Percentiles rank a stretch among this genome's conserved stretches.
Evolutionary conservation across 2,113 vertebrate genomes (phyloP).

Genomic region (Sigmodon hispidus): DNA sequence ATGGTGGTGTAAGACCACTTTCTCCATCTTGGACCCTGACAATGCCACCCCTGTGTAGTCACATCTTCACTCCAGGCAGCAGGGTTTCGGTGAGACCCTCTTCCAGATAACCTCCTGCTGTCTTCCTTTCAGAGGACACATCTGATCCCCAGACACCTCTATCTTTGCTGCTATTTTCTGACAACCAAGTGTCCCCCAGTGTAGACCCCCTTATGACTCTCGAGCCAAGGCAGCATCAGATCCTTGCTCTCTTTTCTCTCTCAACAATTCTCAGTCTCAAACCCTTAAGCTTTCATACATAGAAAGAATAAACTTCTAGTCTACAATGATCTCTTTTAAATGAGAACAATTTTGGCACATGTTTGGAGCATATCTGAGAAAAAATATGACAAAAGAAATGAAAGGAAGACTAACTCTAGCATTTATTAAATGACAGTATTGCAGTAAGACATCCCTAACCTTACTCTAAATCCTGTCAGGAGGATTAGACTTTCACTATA

Average conservation of each 20-base stretch:
- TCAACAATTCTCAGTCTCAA: background rate
- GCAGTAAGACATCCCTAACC: background rate
- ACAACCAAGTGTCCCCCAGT: background rate
- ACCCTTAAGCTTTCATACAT: background rate
- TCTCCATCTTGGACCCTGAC: background rate
- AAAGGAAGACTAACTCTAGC: background rate
- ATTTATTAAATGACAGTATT: background rate
- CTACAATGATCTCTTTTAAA: background rate
- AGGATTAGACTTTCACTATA: background rate
- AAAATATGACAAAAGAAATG: background rate
- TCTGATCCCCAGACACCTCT: background rate
- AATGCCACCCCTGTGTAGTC: fast-evolving
- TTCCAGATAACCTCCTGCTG: background rate
- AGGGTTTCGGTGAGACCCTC: background rate
- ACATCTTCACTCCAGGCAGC: background rate
- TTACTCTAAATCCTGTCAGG: background rate
- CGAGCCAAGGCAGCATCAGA: background rate
- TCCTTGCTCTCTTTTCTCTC: background rate
- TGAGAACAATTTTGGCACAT: background rate
- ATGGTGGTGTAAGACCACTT: background rate
- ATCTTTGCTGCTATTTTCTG: background rate
- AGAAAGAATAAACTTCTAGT: background rate
- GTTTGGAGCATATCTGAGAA: background rate
- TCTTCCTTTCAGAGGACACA: background rate
- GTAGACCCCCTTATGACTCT: background rate